These are phyloP conservation scores for Psammodynastes pulverulentus DNA, from an alignment of 2,113 vertebrate species.

Conservation along the genomic window DNA sequence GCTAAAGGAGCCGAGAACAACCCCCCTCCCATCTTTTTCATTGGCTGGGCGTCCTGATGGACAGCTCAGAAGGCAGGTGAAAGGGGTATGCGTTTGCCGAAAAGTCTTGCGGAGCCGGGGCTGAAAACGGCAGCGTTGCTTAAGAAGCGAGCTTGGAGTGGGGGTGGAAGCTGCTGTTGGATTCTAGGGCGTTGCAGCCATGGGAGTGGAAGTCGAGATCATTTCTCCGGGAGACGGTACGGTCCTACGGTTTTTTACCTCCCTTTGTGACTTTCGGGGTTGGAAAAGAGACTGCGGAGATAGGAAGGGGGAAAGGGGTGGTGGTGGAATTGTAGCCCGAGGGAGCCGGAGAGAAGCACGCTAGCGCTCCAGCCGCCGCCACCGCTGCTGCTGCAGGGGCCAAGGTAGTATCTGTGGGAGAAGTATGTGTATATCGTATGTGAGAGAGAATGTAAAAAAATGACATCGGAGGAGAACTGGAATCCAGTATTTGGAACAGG, in stretches of 20 bases:
- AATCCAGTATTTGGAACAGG: neutral
- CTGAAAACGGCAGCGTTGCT: neutral
- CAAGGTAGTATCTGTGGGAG: neutral
- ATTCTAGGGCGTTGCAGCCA: slow-evolving; percentile 54
- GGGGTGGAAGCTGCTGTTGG: neutral
- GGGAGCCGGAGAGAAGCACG: neutral
- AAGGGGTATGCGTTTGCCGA: slow-evolving; percentile 21
- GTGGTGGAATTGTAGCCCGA: neutral
- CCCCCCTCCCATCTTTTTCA: neutral
- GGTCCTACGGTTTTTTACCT: neutral
- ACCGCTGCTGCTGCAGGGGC: neutral
- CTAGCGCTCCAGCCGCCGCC: neutral
- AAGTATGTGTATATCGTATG: neutral
- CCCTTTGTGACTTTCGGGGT: neutral
- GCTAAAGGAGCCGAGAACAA: neutral
- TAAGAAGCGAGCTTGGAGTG: neutral
- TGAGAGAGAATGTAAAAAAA: neutral
- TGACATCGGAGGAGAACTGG: too few species aligned
- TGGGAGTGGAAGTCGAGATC: slow-evolving; percentile 95
- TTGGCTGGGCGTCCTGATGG: slow-evolving; percentile 32
- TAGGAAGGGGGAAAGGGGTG: neutral
- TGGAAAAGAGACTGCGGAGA: neutral
- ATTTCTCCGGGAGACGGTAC: slow-evolving; percentile 95
- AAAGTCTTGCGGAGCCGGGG: neutral
- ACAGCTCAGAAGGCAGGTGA: slow-evolving; percentile 24